phyloP scores from a whole-genome alignment of 2,888 invertebrate species.

The Harpagoxenus sublaevis region DNA sequence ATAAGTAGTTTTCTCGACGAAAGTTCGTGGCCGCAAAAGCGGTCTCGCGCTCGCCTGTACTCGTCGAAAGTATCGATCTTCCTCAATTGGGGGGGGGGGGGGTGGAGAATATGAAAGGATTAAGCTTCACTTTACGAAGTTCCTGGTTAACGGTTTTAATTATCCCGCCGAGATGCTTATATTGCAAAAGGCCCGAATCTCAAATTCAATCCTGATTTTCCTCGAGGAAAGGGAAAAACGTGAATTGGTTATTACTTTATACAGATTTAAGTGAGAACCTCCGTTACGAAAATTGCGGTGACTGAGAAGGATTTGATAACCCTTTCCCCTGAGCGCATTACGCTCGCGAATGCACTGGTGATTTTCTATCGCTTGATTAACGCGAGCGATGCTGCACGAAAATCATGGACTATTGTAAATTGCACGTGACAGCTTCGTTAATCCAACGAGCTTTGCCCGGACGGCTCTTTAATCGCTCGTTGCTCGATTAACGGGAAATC shows the following conservation, averaged over 20 bases:
- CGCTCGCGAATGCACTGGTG: background rate
- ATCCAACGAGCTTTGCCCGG: constrained; percentile 33
- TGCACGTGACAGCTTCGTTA: constrained; percentile 46
- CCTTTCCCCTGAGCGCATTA: background rate
- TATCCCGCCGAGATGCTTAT: background rate
- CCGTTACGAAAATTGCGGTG: background rate
- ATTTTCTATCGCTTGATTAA: constrained; percentile 41
- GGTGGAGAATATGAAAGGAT: background rate
- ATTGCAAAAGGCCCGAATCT: background rate
- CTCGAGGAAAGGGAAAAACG: too few species aligned
- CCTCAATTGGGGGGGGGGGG: background rate
- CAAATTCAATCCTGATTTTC: background rate
- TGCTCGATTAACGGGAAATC: constrained; percentile 47
- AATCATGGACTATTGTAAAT: constrained; percentile 49
- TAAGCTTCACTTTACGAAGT: background rate
- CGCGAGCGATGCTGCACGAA: constrained; percentile 5
- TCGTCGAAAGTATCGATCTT: constrained; percentile 20
- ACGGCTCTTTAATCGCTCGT: constrained; percentile 52
- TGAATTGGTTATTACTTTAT: background rate
- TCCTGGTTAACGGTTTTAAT: constrained; percentile 19
- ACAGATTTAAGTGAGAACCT: background rate
- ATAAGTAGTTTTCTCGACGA: constrained; percentile 41
- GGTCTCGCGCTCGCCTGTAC: background rate
- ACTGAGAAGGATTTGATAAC: background rate
- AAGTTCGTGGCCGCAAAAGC: background rate